Percentiles rank a stretch among this genome's conserved stretches.
Evolutionary conservation across 2,113 vertebrate species (phyloP).

Genomic region (Lycaon pictus): DNA sequence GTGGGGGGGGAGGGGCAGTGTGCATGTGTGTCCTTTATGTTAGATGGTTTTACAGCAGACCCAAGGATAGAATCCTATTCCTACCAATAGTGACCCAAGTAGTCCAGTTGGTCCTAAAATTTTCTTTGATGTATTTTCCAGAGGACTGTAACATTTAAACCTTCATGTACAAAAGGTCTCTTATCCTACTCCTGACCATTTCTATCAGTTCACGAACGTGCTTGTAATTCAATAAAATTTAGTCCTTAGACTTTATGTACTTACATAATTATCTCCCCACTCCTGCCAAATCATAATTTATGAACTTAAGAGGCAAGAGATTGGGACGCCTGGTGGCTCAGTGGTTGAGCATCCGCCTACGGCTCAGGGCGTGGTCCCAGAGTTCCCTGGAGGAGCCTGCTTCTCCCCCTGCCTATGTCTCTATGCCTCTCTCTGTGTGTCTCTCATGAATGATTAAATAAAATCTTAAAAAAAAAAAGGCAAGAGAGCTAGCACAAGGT

Average conservation of each 20-base stretch:
- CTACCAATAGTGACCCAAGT: not conserved
- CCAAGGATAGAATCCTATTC: not conserved
- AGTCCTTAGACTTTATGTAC: not conserved
- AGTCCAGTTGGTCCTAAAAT: not conserved
- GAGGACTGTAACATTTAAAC: not conserved
- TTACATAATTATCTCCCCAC: not conserved
- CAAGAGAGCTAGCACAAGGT: not conserved
- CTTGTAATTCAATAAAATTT: not conserved
- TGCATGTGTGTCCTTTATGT: not conserved
- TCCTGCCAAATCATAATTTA: not conserved
- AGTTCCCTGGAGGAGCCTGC: no score
- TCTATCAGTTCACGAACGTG: not conserved
- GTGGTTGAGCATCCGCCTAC: no score
- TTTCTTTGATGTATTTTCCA: conserved; percentile 8
- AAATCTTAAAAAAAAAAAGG: not conserved
- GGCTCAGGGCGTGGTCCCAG: no score
- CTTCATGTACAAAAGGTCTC: not conserved
- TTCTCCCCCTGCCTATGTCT: no score
- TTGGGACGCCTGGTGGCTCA: not conserved
- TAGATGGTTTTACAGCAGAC: not conserved
- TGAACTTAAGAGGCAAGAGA: not conserved
- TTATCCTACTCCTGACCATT: not conserved
- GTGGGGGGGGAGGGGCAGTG: not conserved
- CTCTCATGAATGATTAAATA: no score
- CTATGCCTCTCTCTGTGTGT: no score